Evolutionary conservation across 1,140 invertebrate genomes (phyloP), one percentile per base, ranked within the genome.

Genomic region (Polypedilum vanderplanki): DNA sequence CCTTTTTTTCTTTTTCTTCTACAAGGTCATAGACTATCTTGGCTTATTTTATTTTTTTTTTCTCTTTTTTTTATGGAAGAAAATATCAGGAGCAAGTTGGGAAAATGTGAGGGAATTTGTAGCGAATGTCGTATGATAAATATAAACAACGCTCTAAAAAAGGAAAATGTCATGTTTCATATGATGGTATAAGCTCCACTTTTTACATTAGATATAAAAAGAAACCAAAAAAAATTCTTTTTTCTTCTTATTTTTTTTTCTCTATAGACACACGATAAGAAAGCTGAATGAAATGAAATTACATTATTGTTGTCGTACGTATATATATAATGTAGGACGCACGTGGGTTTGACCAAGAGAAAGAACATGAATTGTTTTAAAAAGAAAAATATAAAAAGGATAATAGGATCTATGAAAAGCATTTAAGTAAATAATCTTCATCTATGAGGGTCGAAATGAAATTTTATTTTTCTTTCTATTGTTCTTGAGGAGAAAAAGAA

Each of bases 251-350:
- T 15, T 46, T 46, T 46, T 9, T 9, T 46, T 1, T 3, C 41
- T 9, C 41, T 9, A 12, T 46, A 12, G 8, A 33, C 2, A 33
- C 5, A 33, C 24, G 24, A 33, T 33, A 33, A 33, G 24, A 33
- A 33, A 57, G 12, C 46, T 57, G 46, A 57, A 57, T 57, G 46
- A 57, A 57, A 57, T 57, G n/a, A 57, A 15, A 57, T 57, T 57
- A 57, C 4, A 57, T 57, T n/a, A n/a, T n/a, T 57, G n/a, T n/a
- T 57, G 12, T 57, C 46, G 46, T n/a, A n/a, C n/a, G n/a, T n/a
- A n/a, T n/a, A n/a, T n/a, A 57, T 4, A 57, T 57, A 57, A 57
- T n/a, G 46, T 1, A 12, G 46, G 46, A 57, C 46, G 46, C 10
- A 57, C 46, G 46, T 57, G 46, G 46, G 46, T 15, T 46, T 57